Evolutionary conservation across 2,113 vertebrate species (phyloP).

Genomic region (Campylomormyrus numenius): DNA sequence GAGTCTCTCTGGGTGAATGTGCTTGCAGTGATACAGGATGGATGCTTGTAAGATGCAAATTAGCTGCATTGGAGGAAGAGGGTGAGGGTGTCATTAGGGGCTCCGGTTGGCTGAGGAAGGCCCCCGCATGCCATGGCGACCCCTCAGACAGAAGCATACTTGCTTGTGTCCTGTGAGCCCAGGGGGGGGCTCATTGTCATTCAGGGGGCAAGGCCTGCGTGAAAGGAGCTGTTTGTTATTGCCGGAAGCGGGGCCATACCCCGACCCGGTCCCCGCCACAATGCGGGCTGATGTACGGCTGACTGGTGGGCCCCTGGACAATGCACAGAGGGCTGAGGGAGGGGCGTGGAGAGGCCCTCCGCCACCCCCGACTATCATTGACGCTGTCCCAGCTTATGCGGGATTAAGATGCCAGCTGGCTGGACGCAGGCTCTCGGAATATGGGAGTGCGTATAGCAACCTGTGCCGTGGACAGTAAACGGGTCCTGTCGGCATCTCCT

Average conservation of each 20-base stretch:
- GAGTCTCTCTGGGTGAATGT: background rate
- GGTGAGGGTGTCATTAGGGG: background rate
- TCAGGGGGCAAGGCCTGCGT: background rate
- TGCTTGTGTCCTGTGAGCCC: background rate
- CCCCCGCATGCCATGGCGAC: background rate
- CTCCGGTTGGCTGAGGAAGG: background rate
- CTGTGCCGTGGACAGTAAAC: background rate
- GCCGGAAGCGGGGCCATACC: background rate
- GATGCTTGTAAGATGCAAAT: background rate
- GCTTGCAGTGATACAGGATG: background rate
- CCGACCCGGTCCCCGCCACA: background rate
- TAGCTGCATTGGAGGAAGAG: background rate
- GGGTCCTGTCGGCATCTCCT: background rate
- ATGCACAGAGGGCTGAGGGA: conserved; percentile 5
- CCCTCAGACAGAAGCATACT: background rate
- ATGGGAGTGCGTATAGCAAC: background rate
- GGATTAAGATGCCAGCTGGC: background rate
- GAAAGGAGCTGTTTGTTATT: conserved; percentile 12
- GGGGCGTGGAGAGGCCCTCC: background rate
- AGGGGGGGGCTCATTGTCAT: background rate
- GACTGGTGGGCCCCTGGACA: background rate
- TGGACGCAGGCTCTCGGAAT: background rate
- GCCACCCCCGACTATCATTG: background rate
- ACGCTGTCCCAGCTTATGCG: background rate
- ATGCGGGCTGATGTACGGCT: background rate